These are phyloP conservation scores for Drosophila pallidifrons DNA, from an alignment of 1,140 invertebrate genomes.

Conservation along the genomic window DNA sequence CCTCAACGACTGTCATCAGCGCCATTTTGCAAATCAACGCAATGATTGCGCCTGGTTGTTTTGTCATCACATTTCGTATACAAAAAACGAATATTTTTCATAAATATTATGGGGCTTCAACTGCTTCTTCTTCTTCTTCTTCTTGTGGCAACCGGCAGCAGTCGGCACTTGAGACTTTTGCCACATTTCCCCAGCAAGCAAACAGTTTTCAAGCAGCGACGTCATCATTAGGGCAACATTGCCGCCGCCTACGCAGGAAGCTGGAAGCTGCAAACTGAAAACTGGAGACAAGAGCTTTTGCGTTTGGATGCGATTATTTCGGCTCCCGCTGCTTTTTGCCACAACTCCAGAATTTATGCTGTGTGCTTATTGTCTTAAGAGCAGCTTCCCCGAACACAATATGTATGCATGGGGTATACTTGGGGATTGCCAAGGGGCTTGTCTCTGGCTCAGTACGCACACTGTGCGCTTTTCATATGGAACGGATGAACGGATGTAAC, in stretches of 20 bases:
- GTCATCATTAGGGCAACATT: conserved; percentile 78
- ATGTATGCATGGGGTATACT: conserved; percentile 1
- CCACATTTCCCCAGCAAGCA: conserved; percentile 69
- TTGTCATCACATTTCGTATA: conserved; percentile 52
- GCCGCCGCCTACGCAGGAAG: conserved; percentile 62
- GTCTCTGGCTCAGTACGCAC: conserved; percentile 3
- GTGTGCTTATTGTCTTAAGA: conserved; percentile 77
- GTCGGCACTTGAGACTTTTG: conserved; percentile 76
- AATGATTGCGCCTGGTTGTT: conserved; percentile 74
- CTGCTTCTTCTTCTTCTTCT: conserved; percentile 6
- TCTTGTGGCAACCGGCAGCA: conserved; percentile 15
- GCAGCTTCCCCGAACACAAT: conserved; percentile 35
- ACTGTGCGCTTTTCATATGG: conserved; percentile 32
- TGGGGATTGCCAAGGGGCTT: conserved; percentile 50
- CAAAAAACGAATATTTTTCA: conserved; percentile 60
- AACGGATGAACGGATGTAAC: conserved; percentile 43
- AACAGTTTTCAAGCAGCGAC: conserved; percentile 65
- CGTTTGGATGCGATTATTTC: conserved; percentile 52
- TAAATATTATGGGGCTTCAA: conserved; percentile 66
- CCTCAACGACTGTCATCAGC: conserved; percentile 66
- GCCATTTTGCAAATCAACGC: conserved; percentile 82
- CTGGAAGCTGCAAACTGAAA: conserved; percentile 18
- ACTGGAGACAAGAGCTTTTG: conserved; percentile 14
- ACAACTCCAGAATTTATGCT: conserved; percentile 34
- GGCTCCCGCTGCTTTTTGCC: conserved; percentile 64